Base-by-base conservation (phyloP, 30 jellyfish, hydroid and myxozoan genomes). In the Pelagia noctiluca region DNA sequence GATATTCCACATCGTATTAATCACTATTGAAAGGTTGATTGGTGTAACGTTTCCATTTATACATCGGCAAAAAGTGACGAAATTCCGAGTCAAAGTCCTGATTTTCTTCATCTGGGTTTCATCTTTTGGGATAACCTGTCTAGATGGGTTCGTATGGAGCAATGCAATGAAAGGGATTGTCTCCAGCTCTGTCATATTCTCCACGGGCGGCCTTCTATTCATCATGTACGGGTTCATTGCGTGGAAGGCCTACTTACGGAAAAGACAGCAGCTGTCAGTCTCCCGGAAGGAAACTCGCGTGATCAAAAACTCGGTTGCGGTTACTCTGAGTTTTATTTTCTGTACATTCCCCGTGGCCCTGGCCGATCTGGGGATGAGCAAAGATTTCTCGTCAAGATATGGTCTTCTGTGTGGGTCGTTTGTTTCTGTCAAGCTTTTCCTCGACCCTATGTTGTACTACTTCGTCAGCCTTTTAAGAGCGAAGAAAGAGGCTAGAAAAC, bases 291-390 rank as follows among this genome's bases (percentile, higher is more conserved):
- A 79, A 4, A 61, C 54, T 29, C 50, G 54, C 13, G 89, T 79
- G 36, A 28, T 79, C 36, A 47, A 26, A 24, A 79, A 79, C 34
- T 65, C 89, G 16, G 23, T 79, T 28, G 89, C 89, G 50, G 89
- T 79, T 21, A 79, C 89, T 5, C 50, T 79, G n/a, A 34, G 80
- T 30, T 79, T 79, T 28, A 16, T 63, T 47, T 66, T 31, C 52
- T 62, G 89, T 48, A 11, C 63, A 16, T 65, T 79, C 60, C 89
- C 89, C n/a, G 38, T 63, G 24, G 82, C 89, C 26, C 18, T 79
- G 8, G 47, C 74, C 18, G 35, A 54, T 10, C 35, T 37, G 5
- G 60, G 57, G 16, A 5, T 42, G 8, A 16, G 16, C 16, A 8
- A 16, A 42, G 16, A 42, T 42, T 42, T 63, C 47, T 19, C 46